Conservation (phyloP, 2,888 invertebrate genomes). For the Nesidiocoris tenuis region DNA sequence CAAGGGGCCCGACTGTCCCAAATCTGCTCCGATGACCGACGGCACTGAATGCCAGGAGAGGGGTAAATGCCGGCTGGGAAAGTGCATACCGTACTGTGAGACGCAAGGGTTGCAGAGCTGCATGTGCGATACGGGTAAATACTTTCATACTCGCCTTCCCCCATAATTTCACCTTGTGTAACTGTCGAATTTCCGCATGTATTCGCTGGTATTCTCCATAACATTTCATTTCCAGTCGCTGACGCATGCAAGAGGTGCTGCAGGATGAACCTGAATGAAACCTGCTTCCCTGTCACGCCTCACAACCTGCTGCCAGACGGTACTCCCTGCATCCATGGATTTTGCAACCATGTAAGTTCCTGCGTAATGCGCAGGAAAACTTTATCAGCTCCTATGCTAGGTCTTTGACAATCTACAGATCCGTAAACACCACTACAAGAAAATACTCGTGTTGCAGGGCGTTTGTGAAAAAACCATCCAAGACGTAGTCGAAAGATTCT, state of each 20-base stretch:
- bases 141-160: no score
- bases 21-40: constrained; percentile 83
- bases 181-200: no score
- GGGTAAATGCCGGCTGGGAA: constrained; percentile 86
- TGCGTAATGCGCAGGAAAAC: no score
- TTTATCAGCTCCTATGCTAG: background rate
- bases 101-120: constrained; percentile 89
- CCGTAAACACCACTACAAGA: no score
- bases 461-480: constrained; percentile 91
- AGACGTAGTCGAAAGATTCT: constrained; percentile 92
- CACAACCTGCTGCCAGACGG: constrained; percentile 88
- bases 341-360: constrained; percentile 81
- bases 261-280: constrained; percentile 84
- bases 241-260: constrained; percentile 95
- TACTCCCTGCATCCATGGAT: constrained; percentile 94
- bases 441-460: no score
- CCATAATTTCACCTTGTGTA: no score
- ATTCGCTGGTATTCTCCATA: no score
- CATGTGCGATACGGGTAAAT: constrained; percentile 89
- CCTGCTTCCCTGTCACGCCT: constrained; percentile 86
- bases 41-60: constrained; percentile 87
- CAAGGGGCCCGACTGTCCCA: constrained; percentile 73
- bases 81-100: constrained; percentile 93
- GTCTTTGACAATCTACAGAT: background rate
- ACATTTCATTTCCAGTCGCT: constrained; percentile 64